Conservation (phyloP, 1,140 invertebrate genomes). For the Wiebesia pumilae region DNA sequence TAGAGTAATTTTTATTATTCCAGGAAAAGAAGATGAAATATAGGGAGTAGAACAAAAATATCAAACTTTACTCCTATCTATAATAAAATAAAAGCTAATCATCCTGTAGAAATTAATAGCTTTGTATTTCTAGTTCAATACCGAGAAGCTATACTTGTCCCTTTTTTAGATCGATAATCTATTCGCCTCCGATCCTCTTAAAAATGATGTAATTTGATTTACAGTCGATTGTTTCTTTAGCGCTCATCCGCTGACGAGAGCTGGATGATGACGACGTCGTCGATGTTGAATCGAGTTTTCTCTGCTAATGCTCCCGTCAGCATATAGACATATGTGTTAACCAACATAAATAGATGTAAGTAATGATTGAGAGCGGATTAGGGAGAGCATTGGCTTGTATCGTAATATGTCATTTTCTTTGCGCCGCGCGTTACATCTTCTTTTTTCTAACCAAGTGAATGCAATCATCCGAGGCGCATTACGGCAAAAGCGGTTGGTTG, state of each 20-base stretch:
- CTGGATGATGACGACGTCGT: slow-evolving; percentile 15
- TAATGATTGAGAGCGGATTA: slow-evolving; percentile 41
- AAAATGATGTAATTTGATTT: slow-evolving; percentile 52
- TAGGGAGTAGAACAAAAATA: not conserved
- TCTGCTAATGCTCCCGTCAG: not conserved
- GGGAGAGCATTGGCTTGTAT: not conserved
- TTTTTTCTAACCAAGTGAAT: not conserved
- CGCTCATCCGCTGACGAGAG: not conserved
- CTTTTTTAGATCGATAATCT: slow-evolving; percentile 33
- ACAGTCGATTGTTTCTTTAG: slow-evolving; percentile 42
- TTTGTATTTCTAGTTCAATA: slow-evolving; percentile 24
- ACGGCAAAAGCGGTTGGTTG: not conserved
- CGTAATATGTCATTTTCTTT: slow-evolving; percentile 47
- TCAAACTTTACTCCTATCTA: not conserved
- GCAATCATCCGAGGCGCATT: slow-evolving; percentile 4
- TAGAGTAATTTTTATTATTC: slow-evolving; percentile 10
- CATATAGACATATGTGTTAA: not conserved
- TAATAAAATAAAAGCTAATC: slow-evolving; percentile 43
- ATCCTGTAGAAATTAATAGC: slow-evolving; percentile 32
- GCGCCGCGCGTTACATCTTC: slow-evolving; percentile 28
- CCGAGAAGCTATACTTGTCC: slow-evolving; percentile 28
- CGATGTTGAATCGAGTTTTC: not conserved
- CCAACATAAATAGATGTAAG: not conserved
- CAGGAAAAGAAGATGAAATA: not conserved
- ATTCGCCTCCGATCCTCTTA: not conserved